Conservation (phyloP, 2,797 vertebrate genomes). For the Monodelphis domestica region DNA sequence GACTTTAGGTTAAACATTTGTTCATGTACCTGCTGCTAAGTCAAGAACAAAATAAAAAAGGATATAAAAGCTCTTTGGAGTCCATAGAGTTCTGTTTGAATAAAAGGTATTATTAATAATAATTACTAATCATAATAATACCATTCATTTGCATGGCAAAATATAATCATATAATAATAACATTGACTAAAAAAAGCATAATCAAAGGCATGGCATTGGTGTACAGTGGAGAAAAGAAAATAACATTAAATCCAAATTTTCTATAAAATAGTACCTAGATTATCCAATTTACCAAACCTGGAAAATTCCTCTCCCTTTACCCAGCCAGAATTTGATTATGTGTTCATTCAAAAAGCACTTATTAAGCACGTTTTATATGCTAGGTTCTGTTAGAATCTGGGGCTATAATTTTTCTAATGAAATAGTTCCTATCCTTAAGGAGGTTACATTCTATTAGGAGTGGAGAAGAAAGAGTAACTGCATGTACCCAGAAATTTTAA, state of each 20-base stretch:
- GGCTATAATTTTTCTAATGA: neutral
- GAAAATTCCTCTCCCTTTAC: neutral
- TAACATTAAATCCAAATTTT: neutral
- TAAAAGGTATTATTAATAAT: neutral
- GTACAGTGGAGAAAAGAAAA: conserved; percentile 6
- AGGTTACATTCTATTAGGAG: neutral
- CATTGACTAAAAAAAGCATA: neutral
- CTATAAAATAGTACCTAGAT: neutral
- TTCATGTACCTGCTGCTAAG: conserved; percentile 4
- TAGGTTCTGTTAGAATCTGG: neutral
- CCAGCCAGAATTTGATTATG: neutral
- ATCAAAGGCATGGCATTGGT: conserved; percentile 13
- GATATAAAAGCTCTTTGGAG: conserved; percentile 35
- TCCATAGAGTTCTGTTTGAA: neutral
- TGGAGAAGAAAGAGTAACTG: neutral
- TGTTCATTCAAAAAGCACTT: neutral
- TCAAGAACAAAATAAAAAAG: conserved; percentile 37
- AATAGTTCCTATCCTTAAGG: neutral
- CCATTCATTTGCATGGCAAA: neutral
- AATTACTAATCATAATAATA: neutral
- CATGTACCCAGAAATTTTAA: neutral
- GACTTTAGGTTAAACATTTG: conserved; percentile 24
- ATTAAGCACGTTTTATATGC: neutral
- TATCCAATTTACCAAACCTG: neutral
- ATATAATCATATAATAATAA: neutral